These are phyloP conservation scores for Brachionus sp. DNA, from an alignment of 1,140 invertebrate genomes.

Conservation along the genomic window DNA sequence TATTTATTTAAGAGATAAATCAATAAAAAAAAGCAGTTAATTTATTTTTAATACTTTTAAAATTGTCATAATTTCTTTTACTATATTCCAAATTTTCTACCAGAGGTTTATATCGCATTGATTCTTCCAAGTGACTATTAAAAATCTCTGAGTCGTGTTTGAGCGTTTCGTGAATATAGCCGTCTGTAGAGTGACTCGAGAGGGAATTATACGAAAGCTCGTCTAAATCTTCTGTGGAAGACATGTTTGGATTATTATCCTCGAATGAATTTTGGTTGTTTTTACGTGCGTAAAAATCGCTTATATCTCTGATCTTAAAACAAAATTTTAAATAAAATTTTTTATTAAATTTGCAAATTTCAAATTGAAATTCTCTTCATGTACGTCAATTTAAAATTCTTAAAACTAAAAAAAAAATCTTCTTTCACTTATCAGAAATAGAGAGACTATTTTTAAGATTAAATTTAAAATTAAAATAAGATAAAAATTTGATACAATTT, in stretches of 20 bases:
- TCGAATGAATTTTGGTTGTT: background rate
- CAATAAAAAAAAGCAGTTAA: background rate
- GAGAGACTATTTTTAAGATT: too few relatives aligned
- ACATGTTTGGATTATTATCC: background rate
- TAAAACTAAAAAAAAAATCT: background rate
- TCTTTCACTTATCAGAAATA: background rate
- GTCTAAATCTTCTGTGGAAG: slow-evolving; percentile 10
- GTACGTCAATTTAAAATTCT: background rate
- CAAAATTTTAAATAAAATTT: background rate
- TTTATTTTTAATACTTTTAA: background rate
- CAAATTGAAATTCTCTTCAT: background rate
- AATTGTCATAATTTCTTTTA: background rate
- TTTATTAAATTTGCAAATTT: background rate
- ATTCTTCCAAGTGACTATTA: background rate
- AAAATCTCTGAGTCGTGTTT: background rate
- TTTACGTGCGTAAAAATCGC: background rate
- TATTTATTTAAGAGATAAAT: background rate
- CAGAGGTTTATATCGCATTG: background rate
- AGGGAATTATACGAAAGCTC: background rate
- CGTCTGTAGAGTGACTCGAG: slow-evolving; percentile 15
- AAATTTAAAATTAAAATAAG: too few relatives aligned
- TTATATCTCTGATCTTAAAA: background rate
- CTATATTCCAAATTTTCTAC: slow-evolving; percentile 31
- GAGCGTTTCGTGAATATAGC: background rate
- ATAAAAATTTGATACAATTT: too few relatives aligned